Percentiles rank a stretch among this genome's conserved stretches.
Conservation (phyloP, 2,797 vertebrate species). For the Hydrolagus colliei region DNA sequence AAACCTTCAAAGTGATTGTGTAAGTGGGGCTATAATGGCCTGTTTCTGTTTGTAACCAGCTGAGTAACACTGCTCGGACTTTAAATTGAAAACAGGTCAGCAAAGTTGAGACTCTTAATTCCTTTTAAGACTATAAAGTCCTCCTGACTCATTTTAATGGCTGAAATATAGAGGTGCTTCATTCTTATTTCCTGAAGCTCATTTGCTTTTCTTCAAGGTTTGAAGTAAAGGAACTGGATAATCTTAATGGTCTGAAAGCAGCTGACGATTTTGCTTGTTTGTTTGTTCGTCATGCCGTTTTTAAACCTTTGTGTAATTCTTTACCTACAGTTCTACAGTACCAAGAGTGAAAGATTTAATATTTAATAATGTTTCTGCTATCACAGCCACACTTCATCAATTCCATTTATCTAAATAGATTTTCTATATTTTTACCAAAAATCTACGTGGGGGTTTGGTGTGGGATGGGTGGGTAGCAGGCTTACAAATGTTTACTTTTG, state of each 20-base stretch:
- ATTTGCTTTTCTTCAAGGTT: not conserved
- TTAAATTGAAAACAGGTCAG: not conserved
- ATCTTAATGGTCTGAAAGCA: not conserved
- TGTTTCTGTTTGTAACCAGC: not conserved
- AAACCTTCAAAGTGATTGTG: no score
- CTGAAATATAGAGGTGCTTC: not conserved
- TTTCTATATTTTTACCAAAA: no score
- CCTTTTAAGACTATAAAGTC: not conserved
- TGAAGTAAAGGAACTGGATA: not conserved
- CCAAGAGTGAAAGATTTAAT: not conserved
- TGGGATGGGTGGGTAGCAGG: no score
- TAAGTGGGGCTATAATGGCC: not conserved
- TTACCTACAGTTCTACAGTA: slow-evolving; percentile 17
- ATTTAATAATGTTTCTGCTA: not conserved
- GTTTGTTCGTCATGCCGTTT: slow-evolving; percentile 9
- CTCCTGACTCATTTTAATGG: not conserved
- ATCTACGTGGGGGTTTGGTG: no score
- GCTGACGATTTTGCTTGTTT: not conserved
- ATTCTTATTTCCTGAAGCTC: not conserved
- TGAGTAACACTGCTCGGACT: not conserved
- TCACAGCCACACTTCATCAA: not conserved
- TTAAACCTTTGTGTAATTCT: not conserved
- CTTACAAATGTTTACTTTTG: no score
- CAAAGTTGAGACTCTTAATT: not conserved
- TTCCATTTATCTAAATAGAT: not conserved